These are phyloP conservation scores for Temnothorax ravouxi DNA, from an alignment of 2,888 invertebrate genomes.

Conservation along the genomic window DNA sequence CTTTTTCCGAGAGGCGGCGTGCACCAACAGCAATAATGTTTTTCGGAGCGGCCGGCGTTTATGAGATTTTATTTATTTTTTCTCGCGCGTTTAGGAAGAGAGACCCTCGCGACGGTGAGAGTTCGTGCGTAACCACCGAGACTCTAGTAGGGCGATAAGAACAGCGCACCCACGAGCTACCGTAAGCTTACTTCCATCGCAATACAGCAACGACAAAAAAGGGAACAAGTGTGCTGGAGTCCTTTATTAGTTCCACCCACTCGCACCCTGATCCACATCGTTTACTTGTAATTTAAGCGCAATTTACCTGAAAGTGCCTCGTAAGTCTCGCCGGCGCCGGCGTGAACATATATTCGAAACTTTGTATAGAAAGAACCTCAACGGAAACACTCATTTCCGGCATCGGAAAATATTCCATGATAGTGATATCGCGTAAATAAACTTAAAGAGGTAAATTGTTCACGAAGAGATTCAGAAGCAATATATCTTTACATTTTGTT, in stretches of 20 bases:
- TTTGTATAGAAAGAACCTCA: background rate
- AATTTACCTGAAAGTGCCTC: conserved; percentile 42
- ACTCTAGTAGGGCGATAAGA: conserved; percentile 24
- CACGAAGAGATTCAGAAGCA: background rate
- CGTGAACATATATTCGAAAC: conserved; percentile 39
- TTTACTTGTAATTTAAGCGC: conserved; percentile 43
- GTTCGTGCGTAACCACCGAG: conserved; percentile 32
- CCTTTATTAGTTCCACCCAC: conserved; percentile 39
- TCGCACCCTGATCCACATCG: conserved; percentile 21
- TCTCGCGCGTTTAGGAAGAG: background rate
- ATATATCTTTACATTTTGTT: background rate
- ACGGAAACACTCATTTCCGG: conserved; percentile 17
- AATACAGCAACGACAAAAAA: conserved; percentile 17
- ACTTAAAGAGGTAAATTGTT: background rate
- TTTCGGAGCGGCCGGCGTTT: conserved; percentile 50
- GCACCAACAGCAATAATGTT: conserved; percentile 43
- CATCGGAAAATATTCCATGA: conserved; percentile 17
- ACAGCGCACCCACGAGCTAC: background rate
- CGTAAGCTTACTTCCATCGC: conserved; percentile 27
- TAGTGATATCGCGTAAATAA: background rate
- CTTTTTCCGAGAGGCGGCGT: conserved; percentile 25
- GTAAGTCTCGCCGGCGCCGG: conserved; percentile 12
- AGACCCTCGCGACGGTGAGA: background rate
- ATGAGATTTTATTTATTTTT: conserved; percentile 58
- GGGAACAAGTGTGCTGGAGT: background rate